Evolutionary conservation across 2,113 vertebrate species (phyloP).

Genomic region (Prionailurus bengalensis): DNA sequence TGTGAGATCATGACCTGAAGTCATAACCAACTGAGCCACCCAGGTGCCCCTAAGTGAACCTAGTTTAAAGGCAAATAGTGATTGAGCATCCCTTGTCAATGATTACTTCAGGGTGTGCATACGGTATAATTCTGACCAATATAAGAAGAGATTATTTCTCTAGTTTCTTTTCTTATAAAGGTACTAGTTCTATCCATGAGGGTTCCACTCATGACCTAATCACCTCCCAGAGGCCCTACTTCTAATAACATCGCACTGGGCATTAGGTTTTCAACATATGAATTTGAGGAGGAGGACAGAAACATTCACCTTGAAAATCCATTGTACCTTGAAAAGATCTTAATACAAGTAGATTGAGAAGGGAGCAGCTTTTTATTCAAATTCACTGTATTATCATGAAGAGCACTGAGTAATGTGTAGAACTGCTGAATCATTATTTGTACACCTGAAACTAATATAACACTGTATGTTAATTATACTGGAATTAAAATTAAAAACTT

Average conservation of each 20-base stretch:
- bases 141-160: background rate
- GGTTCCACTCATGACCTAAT: background rate
- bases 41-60: background rate
- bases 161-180: background rate
- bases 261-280: background rate
- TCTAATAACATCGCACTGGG: background rate
- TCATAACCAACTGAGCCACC: too few relatives aligned
- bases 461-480: background rate
- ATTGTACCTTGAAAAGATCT: background rate
- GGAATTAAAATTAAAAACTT: background rate
- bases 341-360: background rate
- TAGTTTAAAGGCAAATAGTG: constrained; percentile 4
- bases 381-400: background rate
- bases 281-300: background rate
- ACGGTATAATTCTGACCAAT: background rate
- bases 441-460: background rate
- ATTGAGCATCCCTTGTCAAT: background rate
- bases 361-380: background rate
- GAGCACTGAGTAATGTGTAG: background rate
- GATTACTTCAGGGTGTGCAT: background rate
- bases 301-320: background rate
- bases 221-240: background rate
- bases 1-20: too few relatives aligned
- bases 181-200: background rate
- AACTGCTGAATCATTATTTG: background rate